Conservation (phyloP, 2,888 invertebrate species). For the Nemurella pictetii region DNA sequence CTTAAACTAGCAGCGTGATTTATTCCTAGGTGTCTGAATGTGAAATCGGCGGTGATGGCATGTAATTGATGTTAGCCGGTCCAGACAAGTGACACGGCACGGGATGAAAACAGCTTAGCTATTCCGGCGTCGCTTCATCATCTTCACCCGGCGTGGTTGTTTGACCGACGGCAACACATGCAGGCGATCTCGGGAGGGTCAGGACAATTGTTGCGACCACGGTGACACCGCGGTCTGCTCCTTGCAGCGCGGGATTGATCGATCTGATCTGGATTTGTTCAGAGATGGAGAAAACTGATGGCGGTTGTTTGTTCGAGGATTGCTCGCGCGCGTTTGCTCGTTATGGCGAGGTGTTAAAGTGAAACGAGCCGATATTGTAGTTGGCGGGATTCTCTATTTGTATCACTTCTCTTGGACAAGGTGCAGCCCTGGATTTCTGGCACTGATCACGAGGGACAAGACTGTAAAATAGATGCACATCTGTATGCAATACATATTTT, state of each 20-base stretch:
- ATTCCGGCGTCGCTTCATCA: neutral
- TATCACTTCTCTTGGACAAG: neutral
- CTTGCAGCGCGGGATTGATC: neutral
- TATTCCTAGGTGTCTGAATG: neutral
- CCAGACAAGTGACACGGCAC: neutral
- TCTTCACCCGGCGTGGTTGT: neutral
- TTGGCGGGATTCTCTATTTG: neutral
- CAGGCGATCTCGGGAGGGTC: neutral
- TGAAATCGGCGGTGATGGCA: neutral
- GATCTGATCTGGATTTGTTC: neutral
- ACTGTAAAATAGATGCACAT: no score
- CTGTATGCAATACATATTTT: neutral
- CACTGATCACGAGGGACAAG: neutral
- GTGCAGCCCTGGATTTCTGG: neutral
- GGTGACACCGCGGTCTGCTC: neutral
- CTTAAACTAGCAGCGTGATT: neutral
- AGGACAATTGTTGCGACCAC: neutral
- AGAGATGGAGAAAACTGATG: neutral
- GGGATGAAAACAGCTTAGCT: neutral
- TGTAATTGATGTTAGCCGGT: neutral
- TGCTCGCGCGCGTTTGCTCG: neutral
- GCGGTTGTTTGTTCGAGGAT: neutral
- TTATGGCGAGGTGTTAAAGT: neutral
- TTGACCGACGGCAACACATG: neutral
- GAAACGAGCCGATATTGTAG: neutral